Conservation (phyloP, 2,113 vertebrate genomes). For the Parus major region DNA sequence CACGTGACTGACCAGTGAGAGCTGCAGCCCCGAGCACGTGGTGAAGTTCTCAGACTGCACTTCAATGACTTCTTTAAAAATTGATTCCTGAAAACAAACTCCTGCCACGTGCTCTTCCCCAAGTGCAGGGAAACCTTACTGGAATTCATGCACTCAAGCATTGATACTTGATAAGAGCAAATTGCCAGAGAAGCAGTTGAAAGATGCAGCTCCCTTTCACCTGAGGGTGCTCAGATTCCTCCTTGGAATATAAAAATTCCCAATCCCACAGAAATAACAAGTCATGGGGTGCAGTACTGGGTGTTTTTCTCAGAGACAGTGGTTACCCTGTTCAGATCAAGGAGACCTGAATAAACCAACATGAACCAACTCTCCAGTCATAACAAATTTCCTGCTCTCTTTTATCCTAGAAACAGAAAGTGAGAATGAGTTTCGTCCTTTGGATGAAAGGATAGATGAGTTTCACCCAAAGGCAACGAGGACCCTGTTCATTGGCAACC, state of each 20-base stretch:
- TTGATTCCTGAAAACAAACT: background rate
- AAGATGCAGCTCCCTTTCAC: background rate
- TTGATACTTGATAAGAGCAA: background rate
- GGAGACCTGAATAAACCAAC: background rate
- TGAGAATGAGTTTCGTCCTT: conserved; percentile 96
- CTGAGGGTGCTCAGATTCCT: background rate
- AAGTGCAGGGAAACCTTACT: background rate
- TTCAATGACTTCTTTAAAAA: background rate
- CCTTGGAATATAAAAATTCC: background rate
- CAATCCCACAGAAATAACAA: background rate
- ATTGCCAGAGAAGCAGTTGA: background rate
- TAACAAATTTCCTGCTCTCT: background rate
- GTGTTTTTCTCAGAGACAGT: background rate
- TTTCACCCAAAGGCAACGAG: conserved; percentile 98
- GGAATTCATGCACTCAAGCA: background rate
- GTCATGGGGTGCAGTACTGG: background rate
- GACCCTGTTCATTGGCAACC: conserved; percentile 96
- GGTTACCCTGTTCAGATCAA: background rate
- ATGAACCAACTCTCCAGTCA: fast-evolving
- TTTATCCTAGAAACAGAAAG: conserved; percentile 91
- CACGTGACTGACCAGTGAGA: background rate
- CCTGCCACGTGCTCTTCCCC: background rate
- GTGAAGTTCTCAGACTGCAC: background rate
- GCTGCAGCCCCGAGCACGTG: background rate
- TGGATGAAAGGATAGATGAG: conserved; percentile 98